Base-by-base conservation (phyloP, 2,888 invertebrate genomes). In the Synanthedon andrenaeformis region DNA sequence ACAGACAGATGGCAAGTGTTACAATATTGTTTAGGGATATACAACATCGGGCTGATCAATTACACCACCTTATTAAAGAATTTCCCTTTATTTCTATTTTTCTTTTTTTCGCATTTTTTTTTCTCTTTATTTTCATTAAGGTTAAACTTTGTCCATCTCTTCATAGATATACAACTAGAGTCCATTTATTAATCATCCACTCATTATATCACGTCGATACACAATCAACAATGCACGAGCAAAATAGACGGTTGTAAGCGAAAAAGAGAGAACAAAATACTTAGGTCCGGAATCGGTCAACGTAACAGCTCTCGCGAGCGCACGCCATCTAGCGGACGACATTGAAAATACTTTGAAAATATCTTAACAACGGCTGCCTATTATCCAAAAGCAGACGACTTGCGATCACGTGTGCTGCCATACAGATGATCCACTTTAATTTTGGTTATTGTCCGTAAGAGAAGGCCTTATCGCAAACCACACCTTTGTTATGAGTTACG, bases 71-170 rank as follows among this genome's bases (percentile, higher is more conserved):
- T 80, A 76, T 82, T 82, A 74, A 82, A 82, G 78, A 82, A 79
- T 82, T 85, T 81, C 79, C 71, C 72, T 86, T 87, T 87, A 85
- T 85, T 88, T 82, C 81, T 78, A 79, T 86, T 84, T 83, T 84
- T n/a, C n/a, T 83, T 83, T 77, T 74, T 79, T 75, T 74, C 65
- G 74, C 70, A 68, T 66, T 75, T 82, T 79, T 54, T 76, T 76
- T 67, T 85, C 82, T 84, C 82, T 88, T 89, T 89, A 84, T 88
- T 87, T 88, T 86, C 83, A 80, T 45, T 79, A 82, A 80, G 83
- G 82, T 83, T 81, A 82, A 51, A 82, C 81, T 82, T 82, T 83
- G 76, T 83, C 78, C 79, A 70, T 73, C 78, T 77, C 76, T 78
- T 77, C 76, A 71, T 74, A 69, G 75, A 68, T 69, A 68, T 67